Evolutionary conservation across 2,797 vertebrate genomes (phyloP), one percentile per base, ranked within the genome.

Genomic region (Eupleurogrammus muticus): DNA sequence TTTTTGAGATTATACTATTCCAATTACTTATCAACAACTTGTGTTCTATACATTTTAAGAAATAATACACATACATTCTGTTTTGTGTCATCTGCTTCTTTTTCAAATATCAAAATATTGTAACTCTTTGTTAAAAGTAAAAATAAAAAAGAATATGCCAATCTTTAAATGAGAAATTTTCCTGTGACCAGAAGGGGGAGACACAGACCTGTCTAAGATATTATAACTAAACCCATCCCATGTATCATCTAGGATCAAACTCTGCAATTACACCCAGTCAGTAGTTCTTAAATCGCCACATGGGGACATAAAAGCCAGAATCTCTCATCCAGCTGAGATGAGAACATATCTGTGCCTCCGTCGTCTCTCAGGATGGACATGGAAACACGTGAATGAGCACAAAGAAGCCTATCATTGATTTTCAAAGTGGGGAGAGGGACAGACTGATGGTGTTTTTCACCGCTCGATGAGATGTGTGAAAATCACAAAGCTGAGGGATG

Each of bases 341-440:
- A 83, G 75, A 79, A 80, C 70, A 78, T 84, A 86, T 88, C 78
- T 76, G 83, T 74, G 81, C 82, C 77, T 77, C 21, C 1, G 89
- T 83, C 87, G 51, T 81, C 60, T 79, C 79, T 75, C 34, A 44
- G 56, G 70, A 78, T 83, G 57, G 65, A 83, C 83, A 85, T 51
- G 44, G 67, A 63, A 59, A 81, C 87, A 87, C 75, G 46, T 76
- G 81, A 79, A 67, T 62, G 75, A 88, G 73, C 82, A 86, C 79
- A 79, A 52, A 57, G 77, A 86, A 62, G 87, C 78, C 68, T 74
- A 60, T 60, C 86, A 93, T 93, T 91, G 92, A 93, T 93, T 92
- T 89, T 89, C 83, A 85, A 82, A 91, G 84, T 86, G 87, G 86
- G 82, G 72, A 79, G 79, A 70, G 66, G 77, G 66, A 79, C 79